These are phyloP conservation scores for Etheostoma nigrum DNA, from an alignment of 2,797 vertebrate species.

Conservation along the genomic window DNA sequence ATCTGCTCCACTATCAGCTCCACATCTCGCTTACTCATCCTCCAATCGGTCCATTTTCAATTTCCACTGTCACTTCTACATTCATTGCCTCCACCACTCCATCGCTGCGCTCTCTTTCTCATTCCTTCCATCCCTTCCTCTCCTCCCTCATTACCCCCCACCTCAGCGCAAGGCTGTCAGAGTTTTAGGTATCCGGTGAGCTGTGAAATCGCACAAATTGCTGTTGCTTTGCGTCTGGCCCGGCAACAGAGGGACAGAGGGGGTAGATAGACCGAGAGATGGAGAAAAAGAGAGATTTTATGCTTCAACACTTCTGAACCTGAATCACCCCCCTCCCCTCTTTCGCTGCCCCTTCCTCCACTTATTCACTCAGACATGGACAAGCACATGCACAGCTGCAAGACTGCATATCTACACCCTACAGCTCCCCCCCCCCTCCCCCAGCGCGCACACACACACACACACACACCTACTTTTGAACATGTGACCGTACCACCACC, in stretches of 20 bases:
- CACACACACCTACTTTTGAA: constrained; percentile 58
- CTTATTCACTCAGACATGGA: constrained; percentile 78
- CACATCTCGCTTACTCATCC: constrained; percentile 29
- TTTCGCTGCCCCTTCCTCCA: constrained; percentile 37
- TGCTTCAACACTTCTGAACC: constrained; percentile 88
- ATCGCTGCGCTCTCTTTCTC: constrained; percentile 42
- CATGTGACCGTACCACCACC: constrained; percentile 55
- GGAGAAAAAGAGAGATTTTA: constrained; percentile 78
- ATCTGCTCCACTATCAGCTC: constrained; percentile 23
- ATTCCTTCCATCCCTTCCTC: constrained; percentile 48
- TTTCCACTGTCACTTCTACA: constrained; percentile 39
- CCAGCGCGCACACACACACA: constrained; percentile 18
- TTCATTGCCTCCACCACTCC: constrained; percentile 25
- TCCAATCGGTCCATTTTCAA: constrained; percentile 45
- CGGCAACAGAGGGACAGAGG: constrained; percentile 73
- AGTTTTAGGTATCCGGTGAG: constrained; percentile 84
- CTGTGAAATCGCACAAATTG: constrained; percentile 91
- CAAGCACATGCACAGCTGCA: constrained; percentile 79
- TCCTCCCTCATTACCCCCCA: constrained; percentile 52
- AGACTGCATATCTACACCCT: constrained; percentile 55
- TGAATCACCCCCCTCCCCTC: constrained; percentile 50
- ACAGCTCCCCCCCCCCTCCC: constrained; percentile 47
- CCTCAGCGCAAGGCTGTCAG: constrained; percentile 82
- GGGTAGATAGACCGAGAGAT: constrained; percentile 68
- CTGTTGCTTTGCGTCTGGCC: constrained; percentile 86